Conservation (phyloP, 2,888 invertebrate genomes). For the Pammene fasciana region DNA sequence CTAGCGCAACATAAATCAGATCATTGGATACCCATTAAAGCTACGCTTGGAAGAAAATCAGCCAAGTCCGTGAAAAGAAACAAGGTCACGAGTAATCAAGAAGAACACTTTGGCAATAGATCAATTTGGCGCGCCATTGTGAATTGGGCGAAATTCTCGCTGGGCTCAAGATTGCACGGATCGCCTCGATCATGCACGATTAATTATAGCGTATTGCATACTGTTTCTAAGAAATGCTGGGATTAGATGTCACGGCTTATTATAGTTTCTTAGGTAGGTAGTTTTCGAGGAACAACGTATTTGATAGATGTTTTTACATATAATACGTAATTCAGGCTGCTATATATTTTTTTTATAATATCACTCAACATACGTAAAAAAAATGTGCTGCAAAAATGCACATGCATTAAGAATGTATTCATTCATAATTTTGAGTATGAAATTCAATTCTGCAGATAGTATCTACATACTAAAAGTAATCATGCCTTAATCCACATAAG, state of each 20-base stretch:
- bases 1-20: constrained; percentile 5
- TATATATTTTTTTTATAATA: too few species aligned
- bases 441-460: too few species aligned
- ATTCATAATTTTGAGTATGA: too few species aligned
- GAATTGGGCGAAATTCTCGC: constrained; percentile 33
- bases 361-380: too few species aligned
- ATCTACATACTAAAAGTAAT: background rate
- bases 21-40: constrained; percentile 8
- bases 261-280: too few species aligned
- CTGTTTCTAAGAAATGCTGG: too few species aligned
- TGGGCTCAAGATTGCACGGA: constrained; percentile 21
- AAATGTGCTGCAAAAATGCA: too few species aligned
- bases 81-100: constrained; percentile 37
- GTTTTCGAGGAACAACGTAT: too few species aligned
- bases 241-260: too few species aligned
- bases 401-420: too few species aligned
- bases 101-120: constrained; percentile 30
- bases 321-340: too few species aligned
- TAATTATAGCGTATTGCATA: constrained; percentile 3
- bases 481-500: constrained; percentile 2
- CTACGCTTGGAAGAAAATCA: constrained; percentile 18
- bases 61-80: constrained; percentile 25
- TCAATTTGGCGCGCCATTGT: constrained; percentile 38
- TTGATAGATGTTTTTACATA: too few species aligned
- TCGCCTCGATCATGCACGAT: constrained; percentile 12